A percentile compares a stretch with the other conserved stretches of the same genome.
Evolutionary conservation across 2,113 vertebrate species (phyloP).

Genomic region (Platysternon megacephalum): DNA sequence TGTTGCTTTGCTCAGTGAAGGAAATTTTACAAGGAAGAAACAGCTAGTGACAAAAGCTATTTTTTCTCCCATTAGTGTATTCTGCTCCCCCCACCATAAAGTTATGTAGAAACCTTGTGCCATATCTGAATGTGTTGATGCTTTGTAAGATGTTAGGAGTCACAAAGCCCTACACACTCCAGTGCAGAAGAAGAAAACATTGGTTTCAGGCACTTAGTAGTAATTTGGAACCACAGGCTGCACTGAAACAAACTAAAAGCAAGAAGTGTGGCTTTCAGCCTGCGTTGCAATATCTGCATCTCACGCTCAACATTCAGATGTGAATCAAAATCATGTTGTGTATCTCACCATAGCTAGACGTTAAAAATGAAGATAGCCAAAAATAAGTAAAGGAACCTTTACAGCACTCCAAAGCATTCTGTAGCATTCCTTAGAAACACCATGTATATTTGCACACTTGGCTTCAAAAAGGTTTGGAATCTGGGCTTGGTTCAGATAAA

Average conservation of each 20-base stretch:
- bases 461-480: too few species aligned
- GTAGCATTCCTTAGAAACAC: too few species aligned
- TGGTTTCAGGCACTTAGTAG: slow-evolving; percentile 16
- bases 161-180: slow-evolving; percentile 6
- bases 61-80: background rate
- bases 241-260: background rate
- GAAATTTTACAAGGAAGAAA: background rate
- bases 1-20: fast-evolving
- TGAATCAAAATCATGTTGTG: fast-evolving
- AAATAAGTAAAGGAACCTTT: too few species aligned
- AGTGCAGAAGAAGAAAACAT: slow-evolving; percentile 10
- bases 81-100: background rate
- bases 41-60: background rate
- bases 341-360: too few species aligned
- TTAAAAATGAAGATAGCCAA: too few species aligned
- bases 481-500: too few species aligned
- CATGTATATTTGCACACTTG: too few species aligned
- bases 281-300: background rate
- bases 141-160: background rate
- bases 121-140: background rate
- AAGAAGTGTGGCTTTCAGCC: background rate
- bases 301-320: background rate
- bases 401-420: too few species aligned
- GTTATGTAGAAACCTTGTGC: background rate
- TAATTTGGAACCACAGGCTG: slow-evolving; percentile 2